Evolutionary conservation across 2,113 vertebrate genomes (phyloP).

Genomic region (Mus spicilegus): DNA sequence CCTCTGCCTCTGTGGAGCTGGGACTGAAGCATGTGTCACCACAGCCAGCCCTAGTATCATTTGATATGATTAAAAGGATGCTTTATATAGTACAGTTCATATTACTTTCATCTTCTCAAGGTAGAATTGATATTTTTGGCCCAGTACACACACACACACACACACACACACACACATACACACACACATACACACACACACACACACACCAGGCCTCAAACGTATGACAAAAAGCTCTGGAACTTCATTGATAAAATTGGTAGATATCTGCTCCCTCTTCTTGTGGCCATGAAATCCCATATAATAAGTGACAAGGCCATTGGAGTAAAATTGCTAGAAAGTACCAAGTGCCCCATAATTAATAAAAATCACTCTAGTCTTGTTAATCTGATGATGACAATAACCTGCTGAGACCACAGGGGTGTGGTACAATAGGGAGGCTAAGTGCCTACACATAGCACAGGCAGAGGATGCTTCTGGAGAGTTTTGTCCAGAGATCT

Average conservation of each 20-base stretch:
- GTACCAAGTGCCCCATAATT: neutral
- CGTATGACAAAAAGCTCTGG: neutral
- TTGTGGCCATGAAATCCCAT: neutral
- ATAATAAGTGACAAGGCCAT: neutral
- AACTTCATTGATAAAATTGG: neutral
- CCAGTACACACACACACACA: neutral
- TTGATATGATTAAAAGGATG: neutral
- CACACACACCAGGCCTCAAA: neutral
- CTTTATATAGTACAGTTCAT: neutral
- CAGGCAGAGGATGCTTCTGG: neutral
- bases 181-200: no score
- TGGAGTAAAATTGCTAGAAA: conserved; percentile 9
- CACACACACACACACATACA: no score
- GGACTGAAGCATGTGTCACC: neutral
- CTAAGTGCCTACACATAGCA: neutral
- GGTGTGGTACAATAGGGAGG: neutral
- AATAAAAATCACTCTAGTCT: conserved; percentile 11
- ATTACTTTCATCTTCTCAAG: conserved; percentile 22
- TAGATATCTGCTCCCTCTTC: neutral
- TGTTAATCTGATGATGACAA: neutral
- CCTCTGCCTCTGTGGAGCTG: neutral
- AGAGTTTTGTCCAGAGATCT: neutral
- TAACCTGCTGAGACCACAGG: neutral
- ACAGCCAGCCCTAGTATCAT: neutral
- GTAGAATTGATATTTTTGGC: neutral